Base-by-base conservation (phyloP, 2,113 vertebrate genomes). In the Dipodomys stephensi region DNA sequence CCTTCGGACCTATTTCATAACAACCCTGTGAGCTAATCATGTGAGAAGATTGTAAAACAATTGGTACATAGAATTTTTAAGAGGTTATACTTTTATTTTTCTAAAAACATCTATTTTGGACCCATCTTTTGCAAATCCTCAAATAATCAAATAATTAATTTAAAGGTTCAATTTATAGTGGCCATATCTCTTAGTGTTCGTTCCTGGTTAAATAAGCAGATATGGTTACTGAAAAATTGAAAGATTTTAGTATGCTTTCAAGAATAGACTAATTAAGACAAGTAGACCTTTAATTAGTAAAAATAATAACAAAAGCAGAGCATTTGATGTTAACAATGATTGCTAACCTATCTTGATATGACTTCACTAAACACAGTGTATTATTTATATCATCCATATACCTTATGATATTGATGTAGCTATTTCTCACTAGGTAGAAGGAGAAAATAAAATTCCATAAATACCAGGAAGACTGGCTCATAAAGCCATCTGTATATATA, bases 221-320 rank as follows among this genome's bases (percentile, higher is more conserved):
- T 28, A 46, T 83, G 68, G 30, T 49, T 64, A 79, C 46, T 46
- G 32, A 74, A 86, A 89, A 71, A 68, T 39, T 23, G 72, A 57
- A 94, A 84, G 23, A 64, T 85, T 95, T 92, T 73, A 44, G 25
- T 64, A 32, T 27, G 15, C 67, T 85, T 64, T 46, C 11, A 94
- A 91, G 35, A 18, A 22, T 86, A 85, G 13, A 86, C n/a, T 69
- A 67, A 30, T 20, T 23, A 78, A 95, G 83, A 57, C 76, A 73
- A 74, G 60, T 9, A 89, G 83, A n/a, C 3, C 32, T 88, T 39
- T 68, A 71, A 73, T 77, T 44, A 39, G 46, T 39, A 93, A 57
- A 57, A 57, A 73, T 72, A 28, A 62, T n/a, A 57, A 79, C 32
- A 44, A 46, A 0, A 57, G 6, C 39, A 74, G 2, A 28, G 60